Evolutionary conservation across 2,113 vertebrate genomes (phyloP).

Genomic region (Rhipidura dahli): DNA sequence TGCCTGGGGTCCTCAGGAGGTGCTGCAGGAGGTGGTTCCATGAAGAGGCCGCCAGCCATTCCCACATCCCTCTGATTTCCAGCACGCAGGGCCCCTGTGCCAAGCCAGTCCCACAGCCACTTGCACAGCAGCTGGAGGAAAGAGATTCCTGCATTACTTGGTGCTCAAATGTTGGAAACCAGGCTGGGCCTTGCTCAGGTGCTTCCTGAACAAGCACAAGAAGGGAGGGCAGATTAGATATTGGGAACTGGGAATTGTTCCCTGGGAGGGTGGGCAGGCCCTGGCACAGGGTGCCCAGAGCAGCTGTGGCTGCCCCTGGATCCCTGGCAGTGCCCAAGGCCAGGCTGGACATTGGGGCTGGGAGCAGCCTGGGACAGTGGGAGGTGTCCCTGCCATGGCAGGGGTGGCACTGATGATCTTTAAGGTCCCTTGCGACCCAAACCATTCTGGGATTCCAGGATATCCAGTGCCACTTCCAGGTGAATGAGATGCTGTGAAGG

Average conservation of each 20-base stretch:
- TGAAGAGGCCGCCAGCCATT: not conserved
- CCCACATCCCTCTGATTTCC: not conserved
- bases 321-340: not conserved
- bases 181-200: not conserved
- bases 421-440: not conserved
- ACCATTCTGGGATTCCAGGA: not conserved
- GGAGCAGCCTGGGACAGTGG: not conserved
- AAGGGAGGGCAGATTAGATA: not conserved
- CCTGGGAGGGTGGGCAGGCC: fast-evolving
- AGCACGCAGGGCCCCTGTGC: not conserved
- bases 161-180: fast-evolving
- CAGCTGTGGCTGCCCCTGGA: not conserved
- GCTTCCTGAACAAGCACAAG: not conserved
- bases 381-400: not conserved
- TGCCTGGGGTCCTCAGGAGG: not conserved
- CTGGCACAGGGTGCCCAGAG: not conserved
- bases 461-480: not conserved
- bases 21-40: not conserved
- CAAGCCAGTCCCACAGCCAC: not conserved
- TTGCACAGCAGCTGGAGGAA: not conserved
- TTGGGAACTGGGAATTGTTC: fast-evolving
- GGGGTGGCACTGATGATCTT: not conserved
- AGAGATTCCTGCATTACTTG: not conserved
- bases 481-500: not conserved
- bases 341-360: fast-evolving